A percentile compares a stretch with the other conserved stretches of the same genome.
phyloP scores from a whole-genome alignment of 2,888 invertebrate species.

The Piscicola geometra region DNA sequence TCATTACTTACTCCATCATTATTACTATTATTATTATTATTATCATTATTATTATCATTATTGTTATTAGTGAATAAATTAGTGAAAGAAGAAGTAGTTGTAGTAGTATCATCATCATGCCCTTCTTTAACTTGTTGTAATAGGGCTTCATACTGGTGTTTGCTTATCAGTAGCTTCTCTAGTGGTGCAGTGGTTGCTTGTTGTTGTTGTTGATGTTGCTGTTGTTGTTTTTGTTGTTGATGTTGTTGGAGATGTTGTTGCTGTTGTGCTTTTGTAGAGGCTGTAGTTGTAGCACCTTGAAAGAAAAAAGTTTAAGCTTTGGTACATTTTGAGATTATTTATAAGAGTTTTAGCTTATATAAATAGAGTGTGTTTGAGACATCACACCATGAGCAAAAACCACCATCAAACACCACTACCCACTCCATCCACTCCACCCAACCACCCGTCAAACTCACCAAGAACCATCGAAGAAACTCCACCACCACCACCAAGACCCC shows the following conservation, averaged over 20 bases:
- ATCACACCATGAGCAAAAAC: too few species aligned
- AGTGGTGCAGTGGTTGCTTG: background rate
- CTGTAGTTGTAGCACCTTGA: background rate
- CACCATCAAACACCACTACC: too few species aligned
- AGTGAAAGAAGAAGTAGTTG: background rate
- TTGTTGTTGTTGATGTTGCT: background rate
- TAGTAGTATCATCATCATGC: background rate
- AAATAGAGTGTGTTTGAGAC: too few species aligned
- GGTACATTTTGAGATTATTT: too few species aligned
- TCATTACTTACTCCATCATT: background rate
- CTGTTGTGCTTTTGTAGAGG: background rate
- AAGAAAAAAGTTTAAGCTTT: background rate
- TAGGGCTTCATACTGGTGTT: background rate
- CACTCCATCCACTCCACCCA: too few species aligned
- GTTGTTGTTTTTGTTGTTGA: constrained; percentile 6
- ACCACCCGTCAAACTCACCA: too few species aligned
- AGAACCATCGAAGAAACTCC: too few species aligned
- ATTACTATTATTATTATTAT: background rate
- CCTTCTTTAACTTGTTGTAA: background rate
- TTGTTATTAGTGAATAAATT: background rate
- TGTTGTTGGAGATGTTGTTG: background rate
- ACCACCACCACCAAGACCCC: background rate
- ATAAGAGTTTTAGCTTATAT: too few species aligned
- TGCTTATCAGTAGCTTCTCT: too few species aligned
- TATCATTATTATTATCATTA: background rate